Base-by-base conservation (phyloP, 2,113 vertebrate species). In the Galemys pyrenaicus region DNA sequence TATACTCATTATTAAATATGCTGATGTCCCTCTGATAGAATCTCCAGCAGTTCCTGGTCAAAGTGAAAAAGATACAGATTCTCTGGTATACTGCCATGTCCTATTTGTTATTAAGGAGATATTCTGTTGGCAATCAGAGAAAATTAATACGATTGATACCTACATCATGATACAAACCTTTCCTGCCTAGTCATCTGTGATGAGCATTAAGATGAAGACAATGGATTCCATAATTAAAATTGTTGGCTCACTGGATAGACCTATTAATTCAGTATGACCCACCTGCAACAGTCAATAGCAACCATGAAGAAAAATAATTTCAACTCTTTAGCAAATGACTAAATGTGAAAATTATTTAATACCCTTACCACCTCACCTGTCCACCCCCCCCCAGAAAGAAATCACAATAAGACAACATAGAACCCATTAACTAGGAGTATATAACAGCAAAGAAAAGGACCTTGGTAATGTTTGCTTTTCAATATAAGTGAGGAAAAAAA, bases 291-390 rank as follows among this genome's bases (percentile, higher is more conserved):
- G 0, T 89, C 62, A 94, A 75, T 5, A 92, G 39, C 24, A 87
- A 84, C 3, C 28, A 92, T 9, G 44, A 89, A 77, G 73, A 91
- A 93, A 91, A 86, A 78, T 30, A 41, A 91, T 78, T 79, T 92
- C 0, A 70, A 6, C 5, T 74, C 44, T 87, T 84, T 87, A 80
- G 51, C 35, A 96, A 87, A 83, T 80, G 19, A 13, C n/a, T 60
- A 74, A 39, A 70, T 13, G 9, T 4, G 17, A 22, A 92, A 60
- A 9, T 83, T 86, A 9, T 87, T 86, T 89, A 92, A 91, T 84
- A n/a, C n/a, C 19, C 37, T 87, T 84, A 70, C 60, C 28, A 9
- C 51, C 51, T 20, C 2, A 22, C 20, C 28, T 7, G 7, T 9
- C 26, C 60, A 26, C 5, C 24, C 28, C 28, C 10, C 60, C 24